Percentiles rank a stretch among this genome's conserved stretches.
phyloP scores from a whole-genome alignment of 2,797 vertebrate genomes.

The Chaetodon trifasciatus region DNA sequence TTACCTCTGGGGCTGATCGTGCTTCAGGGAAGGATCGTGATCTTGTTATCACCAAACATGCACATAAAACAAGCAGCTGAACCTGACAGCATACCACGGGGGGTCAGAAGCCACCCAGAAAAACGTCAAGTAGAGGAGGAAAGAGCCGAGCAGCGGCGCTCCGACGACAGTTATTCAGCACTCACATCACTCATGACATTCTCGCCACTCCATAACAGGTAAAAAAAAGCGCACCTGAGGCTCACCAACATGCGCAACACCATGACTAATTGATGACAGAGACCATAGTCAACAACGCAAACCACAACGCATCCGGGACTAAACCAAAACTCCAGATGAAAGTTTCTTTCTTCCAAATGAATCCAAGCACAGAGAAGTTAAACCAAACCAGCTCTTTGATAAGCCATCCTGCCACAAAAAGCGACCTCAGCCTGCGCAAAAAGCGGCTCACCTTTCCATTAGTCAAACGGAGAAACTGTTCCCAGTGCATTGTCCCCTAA shows the following conservation, averaged over 20 bases:
- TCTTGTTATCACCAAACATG: conserved; percentile 11
- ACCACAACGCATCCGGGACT: conserved; percentile 17
- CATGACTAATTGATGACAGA: conserved; percentile 69
- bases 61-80: conserved; percentile 32
- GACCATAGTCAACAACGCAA: conserved; percentile 34
- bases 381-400: fast-evolving
- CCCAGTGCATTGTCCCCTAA: conserved; percentile 84
- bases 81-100: conserved; percentile 3
- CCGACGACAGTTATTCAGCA: background rate
- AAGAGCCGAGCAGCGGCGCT: background rate
- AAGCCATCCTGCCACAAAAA: background rate
- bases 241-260: conserved; percentile 43
- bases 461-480: conserved; percentile 80
- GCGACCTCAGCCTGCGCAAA: background rate
- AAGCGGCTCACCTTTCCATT: conserved; percentile 82
- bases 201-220: conserved; percentile 32
- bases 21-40: conserved; percentile 5
- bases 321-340: background rate
- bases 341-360: background rate
- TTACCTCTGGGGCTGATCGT: background rate
- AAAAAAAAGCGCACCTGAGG: conserved; percentile 14
- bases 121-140: background rate
- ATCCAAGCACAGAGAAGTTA: background rate
- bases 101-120: background rate
- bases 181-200: background rate